Percentiles rank a stretch among this genome's conserved stretches.
phyloP scores from a whole-genome alignment of 2,797 vertebrate species.

The Bucorvus abyssinicus region DNA sequence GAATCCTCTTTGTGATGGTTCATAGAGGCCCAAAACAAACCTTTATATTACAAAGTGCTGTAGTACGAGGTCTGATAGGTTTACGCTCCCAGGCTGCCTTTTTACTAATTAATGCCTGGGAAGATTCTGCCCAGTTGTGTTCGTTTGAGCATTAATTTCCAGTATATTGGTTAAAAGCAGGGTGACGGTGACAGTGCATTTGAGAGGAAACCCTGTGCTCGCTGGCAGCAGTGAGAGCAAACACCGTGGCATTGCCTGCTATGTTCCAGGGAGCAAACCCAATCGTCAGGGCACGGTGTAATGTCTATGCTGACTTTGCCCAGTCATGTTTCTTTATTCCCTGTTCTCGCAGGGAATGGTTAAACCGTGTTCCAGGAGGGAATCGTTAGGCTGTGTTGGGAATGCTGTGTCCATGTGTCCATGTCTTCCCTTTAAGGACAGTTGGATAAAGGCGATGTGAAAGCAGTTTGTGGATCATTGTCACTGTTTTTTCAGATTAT shows the following conservation, averaged over 20 bases:
- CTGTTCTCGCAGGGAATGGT: neutral
- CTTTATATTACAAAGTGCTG: neutral
- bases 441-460: neutral
- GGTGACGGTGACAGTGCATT: slow-evolving; percentile 11
- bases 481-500: neutral
- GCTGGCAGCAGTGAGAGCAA: neutral
- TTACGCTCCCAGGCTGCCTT: neutral
- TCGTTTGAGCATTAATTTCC: neutral
- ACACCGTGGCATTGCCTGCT: neutral
- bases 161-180: neutral
- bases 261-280: neutral
- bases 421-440: neutral
- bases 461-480: neutral
- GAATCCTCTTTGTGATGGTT: neutral
- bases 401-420: neutral
- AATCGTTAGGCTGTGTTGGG: neutral
- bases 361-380: neutral
- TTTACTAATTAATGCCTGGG: neutral
- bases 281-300: neutral
- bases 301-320: neutral
- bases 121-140: neutral
- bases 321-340: neutral
- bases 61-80: neutral
- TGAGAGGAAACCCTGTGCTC: neutral
- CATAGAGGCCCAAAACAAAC: neutral